Evolutionary conservation across 64 coral and sea anemone species (phyloP).

Genomic region (Montipora efflorescens): DNA sequence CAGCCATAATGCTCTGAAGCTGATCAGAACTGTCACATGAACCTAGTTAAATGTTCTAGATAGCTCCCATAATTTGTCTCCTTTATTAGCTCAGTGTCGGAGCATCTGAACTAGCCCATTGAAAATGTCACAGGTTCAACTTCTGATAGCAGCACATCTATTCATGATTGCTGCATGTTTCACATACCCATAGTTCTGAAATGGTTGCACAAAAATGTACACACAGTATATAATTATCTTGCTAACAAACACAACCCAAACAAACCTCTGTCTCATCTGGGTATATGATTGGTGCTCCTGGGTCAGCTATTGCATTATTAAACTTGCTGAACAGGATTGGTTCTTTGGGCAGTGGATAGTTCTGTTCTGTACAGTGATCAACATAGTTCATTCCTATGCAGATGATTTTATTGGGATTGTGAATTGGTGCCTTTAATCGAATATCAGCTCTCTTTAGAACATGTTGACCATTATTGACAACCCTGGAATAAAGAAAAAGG

Average conservation of each 20-base stretch:
- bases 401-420: slow-evolving; percentile 91
- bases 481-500: slow-evolving; percentile 2
- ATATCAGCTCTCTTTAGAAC: slow-evolving; percentile 77
- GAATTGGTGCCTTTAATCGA: slow-evolving; percentile 92
- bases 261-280: slow-evolving; percentile 78
- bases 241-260: background rate
- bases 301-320: slow-evolving; percentile 83
- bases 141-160: too few relatives aligned
- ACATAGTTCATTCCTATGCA: slow-evolving; percentile 97
- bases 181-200: too few relatives aligned
- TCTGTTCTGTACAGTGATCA: slow-evolving; percentile 93
- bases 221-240: too few relatives aligned
- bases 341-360: slow-evolving; percentile 88
- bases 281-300: slow-evolving; percentile 81
- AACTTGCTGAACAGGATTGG: slow-evolving; percentile 97
- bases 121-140: too few relatives aligned
- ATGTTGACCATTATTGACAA: slow-evolving; percentile 72
- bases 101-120: too few relatives aligned
- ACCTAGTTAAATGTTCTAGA: too few relatives aligned
- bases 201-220: too few relatives aligned
- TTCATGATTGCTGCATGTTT: too few relatives aligned
- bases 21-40: too few relatives aligned
- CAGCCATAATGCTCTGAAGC: too few relatives aligned
- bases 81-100: too few relatives aligned
- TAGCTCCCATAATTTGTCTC: too few relatives aligned